phyloP scores from a whole-genome alignment of 2,113 vertebrate genomes.

The Rhineura floridana region DNA sequence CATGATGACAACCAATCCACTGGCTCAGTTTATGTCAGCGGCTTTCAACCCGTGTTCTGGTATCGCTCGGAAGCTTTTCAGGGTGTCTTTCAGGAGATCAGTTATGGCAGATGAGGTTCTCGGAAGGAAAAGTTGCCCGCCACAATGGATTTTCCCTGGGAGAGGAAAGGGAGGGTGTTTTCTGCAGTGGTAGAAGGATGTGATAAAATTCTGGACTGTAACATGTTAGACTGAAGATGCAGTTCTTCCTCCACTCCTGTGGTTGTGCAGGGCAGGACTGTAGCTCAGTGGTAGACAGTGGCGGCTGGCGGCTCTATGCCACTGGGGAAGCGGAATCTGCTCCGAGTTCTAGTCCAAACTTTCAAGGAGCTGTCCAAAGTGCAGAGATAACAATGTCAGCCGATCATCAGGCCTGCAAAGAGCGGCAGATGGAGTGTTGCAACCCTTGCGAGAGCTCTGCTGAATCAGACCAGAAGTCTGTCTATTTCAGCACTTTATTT shows the following conservation, averaged over 20 bases:
- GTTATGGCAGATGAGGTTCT: not conserved
- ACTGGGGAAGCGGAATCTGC: too few relatives aligned
- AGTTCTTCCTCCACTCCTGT: too few relatives aligned
- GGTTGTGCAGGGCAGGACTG: too few relatives aligned
- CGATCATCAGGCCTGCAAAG: too few relatives aligned
- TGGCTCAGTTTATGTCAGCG: constrained; percentile 62
- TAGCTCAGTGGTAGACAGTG: too few relatives aligned
- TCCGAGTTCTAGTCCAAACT: too few relatives aligned
- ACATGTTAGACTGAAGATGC: not conserved
- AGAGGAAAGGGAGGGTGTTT: not conserved
- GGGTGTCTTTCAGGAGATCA: not conserved
- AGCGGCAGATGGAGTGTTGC: too few relatives aligned
- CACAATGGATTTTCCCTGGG: not conserved
- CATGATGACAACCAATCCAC: constrained; percentile 25
- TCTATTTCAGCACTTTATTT: too few relatives aligned
- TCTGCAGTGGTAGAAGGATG: not conserved
- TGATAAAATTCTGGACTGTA: not conserved
- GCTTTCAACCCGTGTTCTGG: not conserved
- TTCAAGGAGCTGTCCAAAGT: not conserved
- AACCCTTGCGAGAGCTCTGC: too few relatives aligned
- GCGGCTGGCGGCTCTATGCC: too few relatives aligned
- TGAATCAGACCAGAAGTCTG: too few relatives aligned
- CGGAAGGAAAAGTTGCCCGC: not conserved
- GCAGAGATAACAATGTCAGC: too few relatives aligned
- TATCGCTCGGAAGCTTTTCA: not conserved